phyloP scores from a whole-genome alignment of 2,113 vertebrate species.

The Cathartes aura region DNA sequence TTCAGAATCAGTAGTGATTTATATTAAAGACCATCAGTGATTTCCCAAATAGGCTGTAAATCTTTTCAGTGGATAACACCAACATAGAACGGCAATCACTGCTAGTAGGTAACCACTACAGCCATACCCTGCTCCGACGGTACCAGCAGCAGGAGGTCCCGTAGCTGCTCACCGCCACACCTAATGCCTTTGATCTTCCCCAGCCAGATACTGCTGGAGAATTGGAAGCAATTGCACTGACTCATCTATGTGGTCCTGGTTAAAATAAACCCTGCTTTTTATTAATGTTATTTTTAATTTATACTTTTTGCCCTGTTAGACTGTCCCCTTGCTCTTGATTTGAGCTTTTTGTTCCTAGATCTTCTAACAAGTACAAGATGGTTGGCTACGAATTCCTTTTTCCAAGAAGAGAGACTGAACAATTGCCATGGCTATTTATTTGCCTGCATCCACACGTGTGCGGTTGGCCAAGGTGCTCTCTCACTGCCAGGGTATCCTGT shows the following conservation, averaged over 20 bases:
- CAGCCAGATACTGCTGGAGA: neutral
- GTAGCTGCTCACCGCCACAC: neutral
- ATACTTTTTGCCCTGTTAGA: neutral
- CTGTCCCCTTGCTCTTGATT: neutral
- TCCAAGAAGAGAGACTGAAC: neutral
- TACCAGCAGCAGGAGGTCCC: neutral
- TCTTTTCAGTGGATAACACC: fast-evolving
- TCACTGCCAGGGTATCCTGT: neutral
- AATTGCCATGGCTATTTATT: neutral
- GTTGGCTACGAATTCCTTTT: neutral
- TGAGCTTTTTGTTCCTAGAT: neutral
- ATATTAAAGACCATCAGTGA: neutral
- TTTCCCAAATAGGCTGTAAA: neutral
- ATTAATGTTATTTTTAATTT: neutral
- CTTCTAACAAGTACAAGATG: neutral
- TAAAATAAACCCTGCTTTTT: neutral
- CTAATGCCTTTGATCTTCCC: neutral
- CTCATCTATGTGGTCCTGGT: fast-evolving
- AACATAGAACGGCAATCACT: neutral
- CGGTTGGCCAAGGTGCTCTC: neutral
- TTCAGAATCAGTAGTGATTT: neutral
- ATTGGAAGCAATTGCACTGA: neutral
- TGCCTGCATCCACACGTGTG: neutral
- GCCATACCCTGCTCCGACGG: neutral
- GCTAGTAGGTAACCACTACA: neutral